Evolutionary conservation across 1,140 invertebrate species (phyloP).

Genomic region (Drosophila prosaltans): DNA sequence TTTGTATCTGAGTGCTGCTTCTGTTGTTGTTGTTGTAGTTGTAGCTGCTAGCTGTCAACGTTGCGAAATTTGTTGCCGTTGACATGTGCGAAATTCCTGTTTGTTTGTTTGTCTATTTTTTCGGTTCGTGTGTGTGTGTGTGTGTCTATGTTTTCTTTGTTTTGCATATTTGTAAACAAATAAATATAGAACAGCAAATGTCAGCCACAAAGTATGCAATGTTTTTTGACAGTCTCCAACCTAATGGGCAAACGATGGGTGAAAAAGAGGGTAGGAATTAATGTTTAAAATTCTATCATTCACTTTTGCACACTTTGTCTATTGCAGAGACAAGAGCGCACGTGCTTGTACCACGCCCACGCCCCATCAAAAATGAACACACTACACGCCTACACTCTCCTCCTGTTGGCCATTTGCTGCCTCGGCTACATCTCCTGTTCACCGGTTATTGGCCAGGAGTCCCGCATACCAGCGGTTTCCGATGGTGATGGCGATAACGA

Average conservation of each 20-base stretch:
- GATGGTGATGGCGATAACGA: constrained; percentile 45
- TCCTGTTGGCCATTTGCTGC: constrained; percentile 65
- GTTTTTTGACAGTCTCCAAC: constrained; percentile 25
- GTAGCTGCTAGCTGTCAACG: constrained; percentile 46
- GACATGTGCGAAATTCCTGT: constrained; percentile 56
- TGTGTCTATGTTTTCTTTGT: constrained; percentile 20
- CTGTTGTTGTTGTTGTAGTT: constrained; percentile 29
- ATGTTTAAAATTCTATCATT: constrained; percentile 49
- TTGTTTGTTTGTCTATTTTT: constrained; percentile 31
- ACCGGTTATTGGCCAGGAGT: constrained; percentile 53
- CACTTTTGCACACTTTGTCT: constrained; percentile 48
- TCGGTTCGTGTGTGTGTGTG: background rate
- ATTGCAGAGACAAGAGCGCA: constrained; percentile 13
- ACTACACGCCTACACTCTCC: constrained; percentile 49
- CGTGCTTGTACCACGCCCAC: constrained; percentile 20
- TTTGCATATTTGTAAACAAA: constrained; percentile 51
- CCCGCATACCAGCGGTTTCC: constrained; percentile 30
- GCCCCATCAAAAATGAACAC: constrained; percentile 59
- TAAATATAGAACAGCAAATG: constrained; percentile 17
- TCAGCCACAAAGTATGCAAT: constrained; percentile 50
- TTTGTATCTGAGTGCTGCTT: constrained; percentile 13
- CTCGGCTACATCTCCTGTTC: constrained; percentile 65
- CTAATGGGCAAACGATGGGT: background rate
- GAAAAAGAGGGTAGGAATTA: constrained; percentile 3
- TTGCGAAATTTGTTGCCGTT: constrained; percentile 68